These are phyloP conservation scores for Caenorhabditis wallacei DNA, from an alignment of 2,888 invertebrate genomes.

Conservation along the genomic window DNA sequence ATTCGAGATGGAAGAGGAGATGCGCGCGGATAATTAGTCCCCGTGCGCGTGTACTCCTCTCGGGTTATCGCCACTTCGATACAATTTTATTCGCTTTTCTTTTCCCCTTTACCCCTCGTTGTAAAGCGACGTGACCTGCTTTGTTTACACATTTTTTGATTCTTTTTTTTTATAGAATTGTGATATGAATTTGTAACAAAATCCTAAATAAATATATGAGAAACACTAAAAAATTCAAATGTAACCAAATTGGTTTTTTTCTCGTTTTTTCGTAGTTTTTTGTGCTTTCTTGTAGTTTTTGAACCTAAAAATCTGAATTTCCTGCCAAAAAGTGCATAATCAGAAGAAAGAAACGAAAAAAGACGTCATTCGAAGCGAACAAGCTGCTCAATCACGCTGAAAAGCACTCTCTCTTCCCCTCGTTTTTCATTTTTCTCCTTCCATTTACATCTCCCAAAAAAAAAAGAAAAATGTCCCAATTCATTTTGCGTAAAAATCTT, in stretches of 20 bases:
- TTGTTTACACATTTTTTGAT: constrained; percentile 51
- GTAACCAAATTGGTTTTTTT: neutral
- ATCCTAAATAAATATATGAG: constrained; percentile 13
- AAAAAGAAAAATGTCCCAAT: constrained; percentile 24
- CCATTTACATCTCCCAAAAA: neutral
- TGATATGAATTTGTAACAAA: constrained; percentile 32
- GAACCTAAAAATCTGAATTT: too few species aligned
- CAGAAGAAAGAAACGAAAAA: neutral
- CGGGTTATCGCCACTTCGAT: constrained; percentile 17
- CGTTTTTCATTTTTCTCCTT: constrained; percentile 1
- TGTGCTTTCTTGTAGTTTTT: neutral
- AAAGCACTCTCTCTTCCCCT: constrained; percentile 22
- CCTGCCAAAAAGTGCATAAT: neutral
- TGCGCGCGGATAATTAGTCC: constrained; percentile 16
- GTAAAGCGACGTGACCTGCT: constrained; percentile 6
- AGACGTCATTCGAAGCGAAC: constrained; percentile 48
- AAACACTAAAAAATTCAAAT: neutral
- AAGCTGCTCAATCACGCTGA: constrained; percentile 59
- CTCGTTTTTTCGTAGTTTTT: neutral
- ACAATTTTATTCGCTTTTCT: constrained; percentile 20
- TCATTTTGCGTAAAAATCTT: constrained; percentile 25
- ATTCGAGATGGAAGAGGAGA: constrained; percentile 41
- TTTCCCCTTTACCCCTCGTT: constrained; percentile 9
- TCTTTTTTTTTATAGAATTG: constrained; percentile 27
- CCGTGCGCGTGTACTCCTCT: constrained; percentile 36